Conservation (phyloP, 2,888 invertebrate species). For the Eilema sororculum region DNA sequence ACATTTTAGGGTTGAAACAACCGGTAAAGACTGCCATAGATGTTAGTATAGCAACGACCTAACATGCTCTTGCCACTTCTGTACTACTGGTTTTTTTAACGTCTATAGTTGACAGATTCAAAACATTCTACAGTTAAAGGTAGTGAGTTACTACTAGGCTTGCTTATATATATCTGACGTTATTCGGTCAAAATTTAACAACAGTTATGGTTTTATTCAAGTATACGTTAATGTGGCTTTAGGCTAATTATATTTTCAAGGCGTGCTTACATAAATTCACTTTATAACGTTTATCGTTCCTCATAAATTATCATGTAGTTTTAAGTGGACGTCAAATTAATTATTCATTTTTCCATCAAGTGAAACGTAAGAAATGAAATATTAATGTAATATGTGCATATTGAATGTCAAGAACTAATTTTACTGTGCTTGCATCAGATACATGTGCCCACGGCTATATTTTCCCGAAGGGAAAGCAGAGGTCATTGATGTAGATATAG, state of each 20-base stretch:
- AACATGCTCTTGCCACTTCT: too few relatives aligned
- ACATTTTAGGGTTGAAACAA: too few relatives aligned
- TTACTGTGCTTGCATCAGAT: not conserved
- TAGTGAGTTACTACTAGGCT: too few relatives aligned
- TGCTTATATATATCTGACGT: not conserved
- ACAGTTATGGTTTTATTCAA: not conserved
- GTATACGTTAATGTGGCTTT: not conserved
- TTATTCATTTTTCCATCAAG: not conserved
- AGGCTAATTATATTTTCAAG: not conserved
- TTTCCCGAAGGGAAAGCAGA: too few relatives aligned
- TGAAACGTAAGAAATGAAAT: not conserved
- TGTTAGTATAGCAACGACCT: too few relatives aligned
- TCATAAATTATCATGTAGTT: not conserved
- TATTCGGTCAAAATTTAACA: not conserved
- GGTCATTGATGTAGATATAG: not conserved
- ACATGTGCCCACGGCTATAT: too few relatives aligned
- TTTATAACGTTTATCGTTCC: not conserved
- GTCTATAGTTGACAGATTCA: not conserved
- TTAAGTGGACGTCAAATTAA: slow-evolving; percentile 1
- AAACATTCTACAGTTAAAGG: not conserved
- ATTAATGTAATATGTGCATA: not conserved
- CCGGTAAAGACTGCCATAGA: too few relatives aligned
- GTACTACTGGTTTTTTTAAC: too few relatives aligned
- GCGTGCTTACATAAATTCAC: slow-evolving; percentile 4
- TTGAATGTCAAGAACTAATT: not conserved